Evolutionary conservation across 2,888 invertebrate species (phyloP), one percentile per base, ranked within the genome.

Genomic region (Tipula lateralis): DNA sequence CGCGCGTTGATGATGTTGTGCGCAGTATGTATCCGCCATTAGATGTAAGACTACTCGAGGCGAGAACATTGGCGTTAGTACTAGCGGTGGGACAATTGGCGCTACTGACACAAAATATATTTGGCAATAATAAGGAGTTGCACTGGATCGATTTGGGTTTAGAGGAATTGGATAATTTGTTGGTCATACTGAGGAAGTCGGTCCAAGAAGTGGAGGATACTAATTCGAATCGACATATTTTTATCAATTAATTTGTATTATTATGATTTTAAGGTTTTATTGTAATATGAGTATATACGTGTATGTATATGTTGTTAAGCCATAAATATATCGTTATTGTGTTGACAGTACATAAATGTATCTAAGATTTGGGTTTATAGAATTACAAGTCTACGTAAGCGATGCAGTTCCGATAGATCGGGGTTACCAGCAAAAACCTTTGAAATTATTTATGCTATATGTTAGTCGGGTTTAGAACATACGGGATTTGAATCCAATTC

Each of bases 1-100:
- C 93, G 16, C 90, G 94, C 81, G 94, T 94, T 0, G 94, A 95
- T 88, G 94, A 94, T 87, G 93, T 95, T 86, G 87, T 87, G 6
- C 87, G 92, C 85, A 93, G 94, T 85, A 93, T 95, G 92, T 94
- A 94, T 88, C 94, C 94, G 13, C 94, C 94, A 4, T 88, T 94
- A 86, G 94, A 94, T 89, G 93, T 94, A 0, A 91, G 94, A 44
- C 90, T 94, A 4, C 88, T 94, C 85, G 94, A 94, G 89, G 94
- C 94, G 0, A 91, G 94, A 87, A 93, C 93, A 66, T 92, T 93
- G 32, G 93, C 94, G 13, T 88, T 94, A 84, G 92, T 93, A 1
- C 88, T 94, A 83, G 93, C 94, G 7, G 94, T 94, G 1, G 93
- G 93, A 66, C 94, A 94, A 87, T 90, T 94, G 85, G 94, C 93